Conservation (phyloP, 2,113 vertebrate genomes). For the Sturnus vulgaris region DNA sequence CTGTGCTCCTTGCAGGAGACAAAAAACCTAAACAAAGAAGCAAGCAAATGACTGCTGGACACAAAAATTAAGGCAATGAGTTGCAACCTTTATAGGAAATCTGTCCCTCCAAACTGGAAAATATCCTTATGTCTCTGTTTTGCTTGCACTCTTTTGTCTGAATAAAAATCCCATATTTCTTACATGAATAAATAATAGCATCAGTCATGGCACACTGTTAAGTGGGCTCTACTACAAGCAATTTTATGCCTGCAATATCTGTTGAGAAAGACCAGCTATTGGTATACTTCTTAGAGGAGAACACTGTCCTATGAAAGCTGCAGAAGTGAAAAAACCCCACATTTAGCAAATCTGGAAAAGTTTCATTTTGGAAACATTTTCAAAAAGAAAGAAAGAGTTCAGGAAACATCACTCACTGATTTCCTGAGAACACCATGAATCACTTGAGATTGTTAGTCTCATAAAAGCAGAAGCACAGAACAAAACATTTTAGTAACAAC, state of each 20-base stretch:
- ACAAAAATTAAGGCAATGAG: neutral
- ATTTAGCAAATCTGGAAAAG: neutral
- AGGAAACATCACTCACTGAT: neutral
- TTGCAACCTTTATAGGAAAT: neutral
- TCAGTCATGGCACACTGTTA: neutral
- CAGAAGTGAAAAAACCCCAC: neutral
- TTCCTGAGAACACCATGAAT: constrained; percentile 36
- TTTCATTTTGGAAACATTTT: neutral
- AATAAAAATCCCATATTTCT: neutral
- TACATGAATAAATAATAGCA: neutral
- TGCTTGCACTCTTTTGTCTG: neutral
- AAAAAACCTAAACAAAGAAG: neutral
- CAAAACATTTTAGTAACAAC: neutral
- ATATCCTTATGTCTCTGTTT: neutral
- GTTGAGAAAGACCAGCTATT: neutral
- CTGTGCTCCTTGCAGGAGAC: neutral
- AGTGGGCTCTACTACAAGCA: neutral
- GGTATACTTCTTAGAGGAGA: neutral
- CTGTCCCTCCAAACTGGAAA: neutral
- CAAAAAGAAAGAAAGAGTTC: neutral
- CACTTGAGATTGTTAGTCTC: neutral
- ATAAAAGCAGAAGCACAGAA: neutral
- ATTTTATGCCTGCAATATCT: neutral
- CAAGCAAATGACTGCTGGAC: neutral
- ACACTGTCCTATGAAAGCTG: neutral